phyloP scores from a whole-genome alignment of 2,797 vertebrate species.

The Cuniculus paca region DNA sequence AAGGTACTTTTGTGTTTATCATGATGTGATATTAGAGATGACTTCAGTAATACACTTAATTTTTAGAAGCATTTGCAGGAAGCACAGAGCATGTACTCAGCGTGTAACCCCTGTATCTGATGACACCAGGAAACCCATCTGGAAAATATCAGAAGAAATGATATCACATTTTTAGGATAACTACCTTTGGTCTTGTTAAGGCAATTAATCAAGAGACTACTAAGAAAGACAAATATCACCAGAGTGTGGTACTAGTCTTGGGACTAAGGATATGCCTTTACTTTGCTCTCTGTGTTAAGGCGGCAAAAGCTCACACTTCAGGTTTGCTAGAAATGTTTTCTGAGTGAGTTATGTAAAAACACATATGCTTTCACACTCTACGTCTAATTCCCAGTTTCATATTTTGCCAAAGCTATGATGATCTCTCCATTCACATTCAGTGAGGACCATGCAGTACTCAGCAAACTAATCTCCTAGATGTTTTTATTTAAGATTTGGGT shows the following conservation, averaged over 20 bases:
- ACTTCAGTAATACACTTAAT: background rate
- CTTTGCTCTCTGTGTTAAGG: background rate
- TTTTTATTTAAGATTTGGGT: slow-evolving; percentile 9
- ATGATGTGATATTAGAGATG: background rate
- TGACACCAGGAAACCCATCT: background rate
- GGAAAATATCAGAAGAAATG: background rate
- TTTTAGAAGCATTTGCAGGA: background rate
- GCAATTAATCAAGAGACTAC: background rate
- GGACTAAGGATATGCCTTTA: background rate
- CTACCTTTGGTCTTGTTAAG: background rate
- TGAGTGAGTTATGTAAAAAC: background rate
- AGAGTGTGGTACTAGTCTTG: background rate
- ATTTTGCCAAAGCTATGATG: slow-evolving; percentile 22
- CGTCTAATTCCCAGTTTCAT: background rate
- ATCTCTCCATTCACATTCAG: background rate
- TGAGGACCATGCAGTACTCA: slow-evolving; percentile 40
- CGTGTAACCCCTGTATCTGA: background rate
- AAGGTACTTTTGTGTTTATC: background rate
- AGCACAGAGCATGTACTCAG: background rate
- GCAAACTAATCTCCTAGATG: slow-evolving; percentile 2
- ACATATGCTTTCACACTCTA: background rate
- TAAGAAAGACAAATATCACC: background rate
- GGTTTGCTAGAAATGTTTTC: background rate
- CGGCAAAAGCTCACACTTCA: background rate
- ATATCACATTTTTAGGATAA: background rate